Base-by-base conservation (phyloP, 2,113 vertebrate genomes). In the Etia nguti region DNA sequence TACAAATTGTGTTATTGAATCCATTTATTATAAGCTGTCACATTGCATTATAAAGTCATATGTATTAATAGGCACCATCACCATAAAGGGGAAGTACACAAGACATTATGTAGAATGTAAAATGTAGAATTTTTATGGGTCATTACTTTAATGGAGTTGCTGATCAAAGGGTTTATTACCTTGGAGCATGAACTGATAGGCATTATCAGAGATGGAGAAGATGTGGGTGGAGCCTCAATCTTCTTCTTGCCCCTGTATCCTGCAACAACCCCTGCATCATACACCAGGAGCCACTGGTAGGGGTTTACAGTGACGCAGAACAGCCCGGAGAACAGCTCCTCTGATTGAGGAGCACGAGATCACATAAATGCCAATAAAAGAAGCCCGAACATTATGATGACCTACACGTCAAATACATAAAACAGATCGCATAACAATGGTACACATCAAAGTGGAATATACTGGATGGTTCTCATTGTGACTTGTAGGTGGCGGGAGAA, bases 281-380 rank as follows among this genome's bases (percentile, higher is more conserved):
- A 98, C 89, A 97, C 97, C 1, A 97, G 97, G 77, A 97, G 89
- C 97, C 97, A 98, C 94, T 97, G 97, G 93, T 97, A 97, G 93
- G 97, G 97, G 90, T 97, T 98, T 92, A 98, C 97, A 2, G 97
- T 98, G 92, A 97, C 95, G 1, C 97, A 98, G 95, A 98, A 98
- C 8, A 98, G 91, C 43, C 97, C 97, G 0, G 97, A 98, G 90
- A n/a, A n/a, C n/a, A n/a, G n/a, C n/a, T n/a, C n/a, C n/a, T 98
- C 97, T 97, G 89, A 59, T 29, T 56, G 24, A 57, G 10, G 10
- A 46, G 1, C 38, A 75, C 8, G 1, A n/a, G 13, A 46, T 26
- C 8, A 22, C 9, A 24, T 12, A 80, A 80, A 36, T 50, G 15
- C 3, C 34, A 56, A 50, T 75, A 20, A 50, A 48, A 50, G 70